These are phyloP conservation scores for Endomychus coccineus DNA, from an alignment of 2,888 invertebrate genomes.

Conservation along the genomic window DNA sequence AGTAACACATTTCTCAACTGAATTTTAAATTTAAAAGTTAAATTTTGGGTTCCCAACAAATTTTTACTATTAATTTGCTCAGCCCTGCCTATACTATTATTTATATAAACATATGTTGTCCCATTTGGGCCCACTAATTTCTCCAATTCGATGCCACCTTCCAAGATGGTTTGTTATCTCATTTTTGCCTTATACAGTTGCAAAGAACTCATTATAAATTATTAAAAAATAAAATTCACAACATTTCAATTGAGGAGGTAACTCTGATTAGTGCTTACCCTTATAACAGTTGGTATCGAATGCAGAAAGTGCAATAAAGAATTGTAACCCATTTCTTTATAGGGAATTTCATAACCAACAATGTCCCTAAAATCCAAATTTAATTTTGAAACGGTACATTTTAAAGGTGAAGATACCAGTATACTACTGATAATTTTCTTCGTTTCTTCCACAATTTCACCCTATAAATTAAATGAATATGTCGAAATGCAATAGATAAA, in stretches of 20 bases:
- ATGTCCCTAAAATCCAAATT: slow-evolving; percentile 26
- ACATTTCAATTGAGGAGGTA: not conserved
- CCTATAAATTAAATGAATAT: not conserved
- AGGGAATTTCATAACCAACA: slow-evolving; percentile 30
- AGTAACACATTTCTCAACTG: too few relatives aligned
- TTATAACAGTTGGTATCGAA: slow-evolving; percentile 28
- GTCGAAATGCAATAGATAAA: not conserved
- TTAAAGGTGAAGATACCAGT: slow-evolving; percentile 7
- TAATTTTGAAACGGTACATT: slow-evolving; percentile 5
- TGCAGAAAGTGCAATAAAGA: slow-evolving; percentile 27
- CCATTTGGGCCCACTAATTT: too few relatives aligned
- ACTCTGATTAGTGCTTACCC: slow-evolving; percentile 15
- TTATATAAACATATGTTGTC: too few relatives aligned
- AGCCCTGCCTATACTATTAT: too few relatives aligned
- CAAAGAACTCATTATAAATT: too few relatives aligned
- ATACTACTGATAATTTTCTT: slow-evolving; percentile 10
- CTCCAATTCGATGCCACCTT: too few relatives aligned
- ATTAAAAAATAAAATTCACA: too few relatives aligned
- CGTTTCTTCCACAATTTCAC: slow-evolving; percentile 5
- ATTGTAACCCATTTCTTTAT: slow-evolving; percentile 24
- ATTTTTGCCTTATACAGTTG: not conserved
- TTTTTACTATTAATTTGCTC: too few relatives aligned
- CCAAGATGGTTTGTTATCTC: not conserved
- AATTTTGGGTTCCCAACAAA: too few relatives aligned
- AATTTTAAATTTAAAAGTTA: too few relatives aligned